Evolutionary conservation across 2,888 invertebrate genomes (phyloP).

Genomic region (Philonicus albiceps): DNA sequence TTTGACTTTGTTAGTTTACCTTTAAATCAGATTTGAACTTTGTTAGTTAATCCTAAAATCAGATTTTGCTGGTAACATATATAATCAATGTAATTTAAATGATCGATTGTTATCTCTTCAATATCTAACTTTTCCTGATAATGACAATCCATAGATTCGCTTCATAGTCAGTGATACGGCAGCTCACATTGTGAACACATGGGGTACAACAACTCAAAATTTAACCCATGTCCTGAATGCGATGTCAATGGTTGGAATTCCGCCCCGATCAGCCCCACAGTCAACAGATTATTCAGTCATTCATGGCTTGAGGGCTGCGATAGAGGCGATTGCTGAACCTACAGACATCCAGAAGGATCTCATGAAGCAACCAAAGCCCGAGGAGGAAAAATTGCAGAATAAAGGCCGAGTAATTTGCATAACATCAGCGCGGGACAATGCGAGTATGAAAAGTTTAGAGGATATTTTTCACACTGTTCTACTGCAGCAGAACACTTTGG

Average conservation of each 20-base stretch:
- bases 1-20: not conserved
- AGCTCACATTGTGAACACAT: constrained; percentile 84
- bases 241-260: constrained; percentile 82
- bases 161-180: constrained; percentile 89
- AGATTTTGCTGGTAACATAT: too few species aligned
- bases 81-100: not conserved
- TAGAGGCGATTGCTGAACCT: constrained; percentile 83
- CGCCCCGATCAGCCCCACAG: constrained; percentile 68
- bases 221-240: constrained; percentile 86
- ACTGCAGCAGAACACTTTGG: constrained; percentile 80
- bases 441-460: constrained; percentile 84
- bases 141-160: constrained; percentile 69
- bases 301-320: constrained; percentile 85
- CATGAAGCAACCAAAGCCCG: constrained; percentile 57
- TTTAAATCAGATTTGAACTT: not conserved
- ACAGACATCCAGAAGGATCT: constrained; percentile 75
- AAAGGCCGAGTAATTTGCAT: constrained; percentile 87
- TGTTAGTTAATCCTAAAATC: not conserved
- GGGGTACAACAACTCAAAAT: constrained; percentile 85
- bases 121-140: not conserved
- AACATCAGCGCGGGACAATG: constrained; percentile 87
- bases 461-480: constrained; percentile 86
- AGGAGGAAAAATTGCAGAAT: constrained; percentile 58
- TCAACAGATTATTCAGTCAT: constrained; percentile 74
- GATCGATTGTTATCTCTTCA: not conserved